Percentiles rank a stretch among this genome's conserved stretches.
These are phyloP conservation scores for Ormia ochracea DNA, from an alignment of 2,888 invertebrate species.

Conservation along the genomic window DNA sequence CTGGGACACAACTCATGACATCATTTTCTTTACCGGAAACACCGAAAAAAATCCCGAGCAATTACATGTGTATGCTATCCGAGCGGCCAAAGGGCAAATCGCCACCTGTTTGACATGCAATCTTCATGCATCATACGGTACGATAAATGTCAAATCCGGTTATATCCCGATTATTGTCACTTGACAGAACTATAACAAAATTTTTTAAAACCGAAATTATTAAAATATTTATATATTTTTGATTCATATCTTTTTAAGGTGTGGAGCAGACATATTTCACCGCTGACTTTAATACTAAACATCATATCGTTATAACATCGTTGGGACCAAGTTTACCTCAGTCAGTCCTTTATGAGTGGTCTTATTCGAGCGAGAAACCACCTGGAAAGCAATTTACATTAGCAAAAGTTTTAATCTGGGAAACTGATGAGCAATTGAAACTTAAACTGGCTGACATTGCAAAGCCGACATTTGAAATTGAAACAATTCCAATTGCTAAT, in stretches of 20 bases:
- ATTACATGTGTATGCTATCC: slow-evolving; percentile 88
- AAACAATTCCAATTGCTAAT: slow-evolving; percentile 81
- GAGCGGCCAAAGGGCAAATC: slow-evolving; percentile 77
- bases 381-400: slow-evolving; percentile 70
- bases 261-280: slow-evolving; percentile 74
- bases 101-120: slow-evolving; percentile 87
- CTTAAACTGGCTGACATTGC: slow-evolving; percentile 77
- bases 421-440: slow-evolving; percentile 80
- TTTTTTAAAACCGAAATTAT: too few relatives aligned
- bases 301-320: slow-evolving; percentile 86
- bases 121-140: slow-evolving; percentile 69
- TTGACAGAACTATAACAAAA: too few relatives aligned
- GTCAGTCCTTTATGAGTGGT: slow-evolving; percentile 79
- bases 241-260: slow-evolving; percentile 58
- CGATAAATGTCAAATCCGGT: too few relatives aligned
- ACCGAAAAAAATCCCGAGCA: slow-evolving; percentile 85
- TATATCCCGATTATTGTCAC: too few relatives aligned
- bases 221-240: too few relatives aligned
- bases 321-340: slow-evolving; percentile 91
- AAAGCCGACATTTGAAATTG: slow-evolving; percentile 80
- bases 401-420: slow-evolving; percentile 79
- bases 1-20: slow-evolving; percentile 83
- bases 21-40: slow-evolving; percentile 91
- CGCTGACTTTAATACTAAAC: slow-evolving; percentile 83
- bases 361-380: slow-evolving; percentile 66